Percentiles rank a stretch among this genome's conserved stretches.
phyloP scores from a whole-genome alignment of 2,797 vertebrate species.

The Microcaecilia unicolor region DNA sequence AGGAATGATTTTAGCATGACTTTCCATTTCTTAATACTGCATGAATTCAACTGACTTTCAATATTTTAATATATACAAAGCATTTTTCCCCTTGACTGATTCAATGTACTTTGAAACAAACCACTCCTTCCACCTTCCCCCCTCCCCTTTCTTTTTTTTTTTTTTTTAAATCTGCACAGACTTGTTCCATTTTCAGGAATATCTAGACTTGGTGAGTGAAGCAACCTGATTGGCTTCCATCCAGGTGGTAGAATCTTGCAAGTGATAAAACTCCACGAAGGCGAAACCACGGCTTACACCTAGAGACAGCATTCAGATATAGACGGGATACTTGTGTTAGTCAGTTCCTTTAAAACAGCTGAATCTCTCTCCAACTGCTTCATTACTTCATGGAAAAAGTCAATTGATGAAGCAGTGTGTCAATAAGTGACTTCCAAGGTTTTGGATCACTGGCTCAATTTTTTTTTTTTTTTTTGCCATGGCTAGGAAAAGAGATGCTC shows the following conservation, averaged over 20 bases:
- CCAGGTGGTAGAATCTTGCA: constrained; percentile 99
- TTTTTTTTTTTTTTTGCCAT: constrained; percentile 90
- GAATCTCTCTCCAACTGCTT: constrained; percentile 98
- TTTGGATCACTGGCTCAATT: too few species aligned
- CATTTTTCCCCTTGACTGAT: constrained; percentile 32
- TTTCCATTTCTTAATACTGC: too few species aligned
- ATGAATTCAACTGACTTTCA: too few species aligned
- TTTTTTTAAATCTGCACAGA: constrained; percentile 69
- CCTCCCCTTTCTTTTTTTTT: constrained; percentile 24
- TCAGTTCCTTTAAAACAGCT: constrained; percentile 96
- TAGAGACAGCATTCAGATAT: constrained; percentile 99
- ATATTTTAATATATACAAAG: constrained; percentile 70
- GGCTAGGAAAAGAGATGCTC: constrained; percentile 78
- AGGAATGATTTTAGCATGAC: too few species aligned
- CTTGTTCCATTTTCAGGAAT: constrained; percentile 76
- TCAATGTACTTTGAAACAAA: constrained; percentile 56
- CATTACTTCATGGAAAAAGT: constrained; percentile 84
- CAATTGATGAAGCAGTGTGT: constrained; percentile 77
- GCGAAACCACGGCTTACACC: constrained; percentile 99
- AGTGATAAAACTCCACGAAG: constrained; percentile 99
- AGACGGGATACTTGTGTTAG: constrained; percentile 99
- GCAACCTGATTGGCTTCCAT: constrained; percentile 99
- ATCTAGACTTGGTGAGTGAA: constrained; percentile 99
- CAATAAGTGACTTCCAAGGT: constrained; percentile 73
- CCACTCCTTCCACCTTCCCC: constrained; percentile 56